Percentiles rank a stretch among this genome's conserved stretches.
Evolutionary conservation across 2,113 vertebrate genomes (phyloP).

Genomic region (Gadus macrocephalus): DNA sequence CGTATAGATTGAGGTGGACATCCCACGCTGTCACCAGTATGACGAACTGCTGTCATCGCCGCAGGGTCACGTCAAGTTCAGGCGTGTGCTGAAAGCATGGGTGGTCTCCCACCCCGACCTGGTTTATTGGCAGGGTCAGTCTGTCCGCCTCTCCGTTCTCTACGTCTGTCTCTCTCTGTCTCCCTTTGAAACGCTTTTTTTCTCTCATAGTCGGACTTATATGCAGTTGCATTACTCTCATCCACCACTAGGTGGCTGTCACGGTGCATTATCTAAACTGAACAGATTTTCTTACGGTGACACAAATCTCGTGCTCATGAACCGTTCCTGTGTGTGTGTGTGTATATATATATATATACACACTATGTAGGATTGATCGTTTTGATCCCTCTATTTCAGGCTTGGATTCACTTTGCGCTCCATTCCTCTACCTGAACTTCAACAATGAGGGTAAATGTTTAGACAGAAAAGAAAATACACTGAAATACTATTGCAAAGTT

Average conservation of each 20-base stretch:
- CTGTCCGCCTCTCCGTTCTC: not conserved
- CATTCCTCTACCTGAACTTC: slow-evolving; percentile 96
- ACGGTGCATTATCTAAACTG: slow-evolving; percentile 13
- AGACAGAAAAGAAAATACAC: not conserved
- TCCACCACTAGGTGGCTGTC: slow-evolving; percentile 56
- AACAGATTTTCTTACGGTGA: not conserved
- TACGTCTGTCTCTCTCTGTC: not conserved
- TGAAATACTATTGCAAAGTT: not conserved
- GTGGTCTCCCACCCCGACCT: slow-evolving; percentile 96
- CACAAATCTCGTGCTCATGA: not conserved
- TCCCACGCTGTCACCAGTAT: slow-evolving; percentile 97
- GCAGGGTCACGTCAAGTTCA: slow-evolving; percentile 94
- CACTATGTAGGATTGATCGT: not conserved
- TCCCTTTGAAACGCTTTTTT: not conserved
- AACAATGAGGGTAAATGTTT: slow-evolving; percentile 88
- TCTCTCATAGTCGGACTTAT: not conserved
- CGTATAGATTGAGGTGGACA: slow-evolving; percentile 95
- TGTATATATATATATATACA: too few relatives aligned
- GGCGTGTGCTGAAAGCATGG: slow-evolving; percentile 95
- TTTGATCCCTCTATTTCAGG: slow-evolving; percentile 66
- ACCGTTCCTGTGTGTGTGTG: not conserved
- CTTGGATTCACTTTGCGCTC: slow-evolving; percentile 96
- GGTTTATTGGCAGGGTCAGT: slow-evolving; percentile 97
- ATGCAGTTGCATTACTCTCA: too few relatives aligned
- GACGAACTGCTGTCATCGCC: slow-evolving; percentile 92